These are phyloP conservation scores for Trichogramma dendrolimi DNA, from an alignment of 2,888 invertebrate species.

Conservation along the genomic window DNA sequence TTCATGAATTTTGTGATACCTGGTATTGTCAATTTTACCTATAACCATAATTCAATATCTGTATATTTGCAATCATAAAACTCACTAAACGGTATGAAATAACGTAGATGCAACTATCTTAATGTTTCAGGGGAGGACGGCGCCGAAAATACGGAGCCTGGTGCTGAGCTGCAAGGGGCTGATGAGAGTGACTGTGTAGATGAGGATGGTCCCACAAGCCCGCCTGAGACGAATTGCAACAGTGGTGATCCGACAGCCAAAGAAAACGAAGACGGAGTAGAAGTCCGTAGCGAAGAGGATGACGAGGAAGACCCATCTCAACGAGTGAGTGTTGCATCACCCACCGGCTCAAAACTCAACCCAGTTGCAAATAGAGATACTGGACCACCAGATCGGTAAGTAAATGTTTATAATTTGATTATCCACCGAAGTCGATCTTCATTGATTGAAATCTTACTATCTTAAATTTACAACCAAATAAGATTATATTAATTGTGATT, in stretches of 20 bases:
- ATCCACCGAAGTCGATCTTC: too few species aligned
- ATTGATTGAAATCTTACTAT: too few species aligned
- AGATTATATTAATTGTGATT: too few species aligned
- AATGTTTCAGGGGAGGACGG: constrained; percentile 58
- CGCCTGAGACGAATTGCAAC: constrained; percentile 52
- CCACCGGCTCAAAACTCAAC: constrained; percentile 44
- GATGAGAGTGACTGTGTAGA: constrained; percentile 61
- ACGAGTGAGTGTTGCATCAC: constrained; percentile 32
- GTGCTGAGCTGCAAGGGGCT: constrained; percentile 55
- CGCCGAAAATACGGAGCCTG: constrained; percentile 48
- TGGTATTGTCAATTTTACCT: too few species aligned
- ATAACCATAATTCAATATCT: too few species aligned
- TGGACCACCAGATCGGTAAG: constrained; percentile 34
- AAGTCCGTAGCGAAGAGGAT: constrained; percentile 48
- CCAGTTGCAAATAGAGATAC: constrained; percentile 47
- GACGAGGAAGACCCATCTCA: constrained; percentile 40
- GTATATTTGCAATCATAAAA: background rate
- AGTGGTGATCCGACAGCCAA: constrained; percentile 41
- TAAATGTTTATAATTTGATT: background rate
- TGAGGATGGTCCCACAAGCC: constrained; percentile 58
- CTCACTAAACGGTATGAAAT: background rate
- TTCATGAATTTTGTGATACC: too few species aligned
- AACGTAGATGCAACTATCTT: constrained; percentile 21
- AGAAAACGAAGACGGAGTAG: constrained; percentile 55
- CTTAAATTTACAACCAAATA: too few species aligned